Percentiles rank a stretch among this genome's conserved stretches.
Evolutionary conservation across 2,888 invertebrate genomes (phyloP).

Genomic region (Dolichopus griseipennis): DNA sequence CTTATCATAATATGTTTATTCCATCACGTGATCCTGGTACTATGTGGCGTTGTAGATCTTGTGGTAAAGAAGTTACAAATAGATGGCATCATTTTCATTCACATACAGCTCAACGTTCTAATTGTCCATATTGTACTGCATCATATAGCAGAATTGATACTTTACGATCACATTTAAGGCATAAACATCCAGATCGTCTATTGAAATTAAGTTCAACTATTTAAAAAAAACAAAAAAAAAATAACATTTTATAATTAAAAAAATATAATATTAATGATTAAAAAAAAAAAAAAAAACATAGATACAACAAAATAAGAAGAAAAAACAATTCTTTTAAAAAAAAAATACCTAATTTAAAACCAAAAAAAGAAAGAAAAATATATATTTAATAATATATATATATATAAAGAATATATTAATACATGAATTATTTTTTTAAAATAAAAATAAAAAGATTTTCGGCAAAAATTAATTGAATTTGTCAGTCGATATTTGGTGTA

Average conservation of each 20-base stretch:
- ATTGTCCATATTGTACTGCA: conserved; percentile 76
- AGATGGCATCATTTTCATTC: conserved; percentile 83
- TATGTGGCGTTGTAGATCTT: conserved; percentile 71
- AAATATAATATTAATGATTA: background rate
- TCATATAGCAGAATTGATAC: conserved; percentile 84
- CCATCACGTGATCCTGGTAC: conserved; percentile 61
- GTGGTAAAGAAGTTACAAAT: conserved; percentile 79
- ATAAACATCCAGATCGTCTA: conserved; percentile 55
- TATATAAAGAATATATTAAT: too few relatives aligned
- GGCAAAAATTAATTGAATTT: background rate
- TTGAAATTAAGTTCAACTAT: conserved; percentile 40
- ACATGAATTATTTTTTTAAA: background rate
- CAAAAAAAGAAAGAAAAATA: background rate
- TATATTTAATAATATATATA: background rate
- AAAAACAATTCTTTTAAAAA: background rate
- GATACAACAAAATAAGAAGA: background rate
- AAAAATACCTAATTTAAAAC: background rate
- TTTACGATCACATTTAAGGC: conserved; percentile 68
- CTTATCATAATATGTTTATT: conserved; percentile 78
- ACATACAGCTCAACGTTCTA: conserved; percentile 69
- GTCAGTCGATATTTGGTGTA: conserved; percentile 2
- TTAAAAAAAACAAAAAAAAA: conserved; percentile 25
- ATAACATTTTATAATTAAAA: background rate
- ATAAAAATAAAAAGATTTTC: background rate
- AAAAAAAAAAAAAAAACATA: too few relatives aligned